Conservation (phyloP, 2,113 vertebrate genomes). For the Polypterus senegalus region DNA sequence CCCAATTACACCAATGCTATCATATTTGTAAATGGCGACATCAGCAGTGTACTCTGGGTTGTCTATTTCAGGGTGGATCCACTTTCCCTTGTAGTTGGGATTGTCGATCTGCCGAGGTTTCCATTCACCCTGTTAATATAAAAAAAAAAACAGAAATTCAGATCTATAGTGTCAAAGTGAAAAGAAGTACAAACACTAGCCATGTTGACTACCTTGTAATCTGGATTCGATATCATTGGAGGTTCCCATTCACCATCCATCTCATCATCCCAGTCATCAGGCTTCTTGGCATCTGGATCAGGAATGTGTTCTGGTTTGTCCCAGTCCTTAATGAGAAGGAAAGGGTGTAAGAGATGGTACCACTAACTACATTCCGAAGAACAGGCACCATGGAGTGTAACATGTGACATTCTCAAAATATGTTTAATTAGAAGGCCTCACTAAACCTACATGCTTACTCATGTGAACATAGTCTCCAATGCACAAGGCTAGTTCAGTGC, state of each 20-base stretch:
- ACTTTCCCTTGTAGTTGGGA: slow-evolving; percentile 63
- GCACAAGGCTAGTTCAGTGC: too few species aligned
- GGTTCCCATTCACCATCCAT: slow-evolving; percentile 75
- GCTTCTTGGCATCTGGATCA: slow-evolving; percentile 68
- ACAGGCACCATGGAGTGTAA: neutral
- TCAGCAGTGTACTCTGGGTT: slow-evolving; percentile 66
- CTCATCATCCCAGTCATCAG: slow-evolving; percentile 64
- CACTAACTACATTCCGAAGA: neutral
- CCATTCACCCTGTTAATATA: slow-evolving; percentile 53
- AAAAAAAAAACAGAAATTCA: neutral
- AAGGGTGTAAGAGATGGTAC: too few species aligned
- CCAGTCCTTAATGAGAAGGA: slow-evolving; percentile 49
- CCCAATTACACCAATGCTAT: slow-evolving; percentile 54
- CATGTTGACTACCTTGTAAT: slow-evolving; percentile 52
- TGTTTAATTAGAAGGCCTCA: too few species aligned
- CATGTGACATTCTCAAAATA: too few species aligned
- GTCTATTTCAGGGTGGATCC: slow-evolving; percentile 65
- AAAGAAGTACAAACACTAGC: neutral
- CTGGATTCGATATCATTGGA: slow-evolving; percentile 57
- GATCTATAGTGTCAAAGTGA: neutral
- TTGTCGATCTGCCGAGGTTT: slow-evolving; percentile 59
- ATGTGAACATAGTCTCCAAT: too few species aligned
- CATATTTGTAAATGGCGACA: slow-evolving; percentile 55
- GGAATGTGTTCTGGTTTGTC: slow-evolving; percentile 66
- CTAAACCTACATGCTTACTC: too few species aligned